phyloP scores from a whole-genome alignment of 2,888 invertebrate species.

The Brenthis daphne region DNA sequence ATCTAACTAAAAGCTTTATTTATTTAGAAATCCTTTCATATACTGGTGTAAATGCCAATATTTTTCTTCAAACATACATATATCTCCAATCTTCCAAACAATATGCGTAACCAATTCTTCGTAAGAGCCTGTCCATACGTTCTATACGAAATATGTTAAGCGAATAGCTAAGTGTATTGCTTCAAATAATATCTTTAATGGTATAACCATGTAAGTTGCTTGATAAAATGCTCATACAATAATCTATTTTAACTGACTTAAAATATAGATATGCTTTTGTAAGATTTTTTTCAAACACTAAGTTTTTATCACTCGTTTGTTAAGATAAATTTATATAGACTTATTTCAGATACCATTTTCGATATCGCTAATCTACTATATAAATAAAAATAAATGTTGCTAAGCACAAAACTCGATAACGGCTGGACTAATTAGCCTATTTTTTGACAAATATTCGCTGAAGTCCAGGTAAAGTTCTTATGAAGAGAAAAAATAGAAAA shows the following conservation, averaged over 20 bases:
- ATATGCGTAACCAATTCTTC: constrained; percentile 36
- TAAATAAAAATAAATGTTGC: no score
- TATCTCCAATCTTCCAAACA: constrained; percentile 27
- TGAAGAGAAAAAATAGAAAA: no score
- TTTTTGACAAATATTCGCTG: no score
- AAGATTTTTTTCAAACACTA: not conserved
- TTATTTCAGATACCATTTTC: no score
- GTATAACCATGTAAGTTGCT: constrained; percentile 30
- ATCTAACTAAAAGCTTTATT: no score
- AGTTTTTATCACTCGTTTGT: no score
- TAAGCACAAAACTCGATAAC: no score
- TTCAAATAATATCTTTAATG: constrained; percentile 40
- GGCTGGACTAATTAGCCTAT: no score
- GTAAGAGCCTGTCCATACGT: constrained; percentile 32
- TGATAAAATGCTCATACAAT: not conserved
- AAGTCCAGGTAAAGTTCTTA: no score
- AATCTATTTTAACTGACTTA: constrained; percentile 7
- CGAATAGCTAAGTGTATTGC: constrained; percentile 28
- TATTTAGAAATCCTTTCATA: not conserved
- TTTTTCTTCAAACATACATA: not conserved
- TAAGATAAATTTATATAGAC: no score
- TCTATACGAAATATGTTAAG: constrained; percentile 24
- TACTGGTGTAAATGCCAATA: constrained; percentile 1
- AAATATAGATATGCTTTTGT: not conserved
- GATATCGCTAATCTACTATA: no score